Percentiles rank a stretch among this genome's conserved stretches.
These are phyloP conservation scores for Eupsittula cactorum DNA, from an alignment of 2,113 vertebrate species.

Conservation along the genomic window DNA sequence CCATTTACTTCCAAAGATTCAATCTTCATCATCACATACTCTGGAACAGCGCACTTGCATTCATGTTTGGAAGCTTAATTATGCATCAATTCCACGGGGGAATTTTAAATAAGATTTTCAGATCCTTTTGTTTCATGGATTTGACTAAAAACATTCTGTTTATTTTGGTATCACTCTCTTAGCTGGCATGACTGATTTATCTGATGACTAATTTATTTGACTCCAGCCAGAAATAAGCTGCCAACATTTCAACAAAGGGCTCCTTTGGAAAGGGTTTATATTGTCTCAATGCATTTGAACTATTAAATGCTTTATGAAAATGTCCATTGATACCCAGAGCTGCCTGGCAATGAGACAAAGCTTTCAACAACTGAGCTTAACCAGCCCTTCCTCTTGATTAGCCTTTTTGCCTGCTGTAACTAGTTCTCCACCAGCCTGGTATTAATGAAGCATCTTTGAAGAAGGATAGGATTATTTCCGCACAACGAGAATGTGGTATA, in stretches of 20 bases:
- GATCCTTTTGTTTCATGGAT: conserved; percentile 45
- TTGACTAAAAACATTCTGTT: conserved; percentile 44
- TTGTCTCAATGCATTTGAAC: conserved; percentile 4
- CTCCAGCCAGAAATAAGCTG: not conserved
- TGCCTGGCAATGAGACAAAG: not conserved
- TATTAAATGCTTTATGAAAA: conserved; percentile 10
- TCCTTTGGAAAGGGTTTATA: conserved; percentile 23
- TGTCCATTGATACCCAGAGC: not conserved
- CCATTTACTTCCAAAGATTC: conserved; percentile 45
- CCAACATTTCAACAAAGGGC: conserved; percentile 46
- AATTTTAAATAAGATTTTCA: conserved; percentile 51
- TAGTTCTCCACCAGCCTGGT: not conserved
- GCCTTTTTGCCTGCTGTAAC: not conserved
- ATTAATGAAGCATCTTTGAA: not conserved
- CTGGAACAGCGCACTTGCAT: conserved; percentile 15
- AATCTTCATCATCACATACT: not conserved
- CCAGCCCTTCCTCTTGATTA: not conserved
- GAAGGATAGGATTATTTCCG: not conserved
- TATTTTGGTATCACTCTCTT: conserved; percentile 45
- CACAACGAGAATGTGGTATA: not conserved
- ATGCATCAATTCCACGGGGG: conserved; percentile 24
- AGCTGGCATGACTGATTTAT: conserved; percentile 55
- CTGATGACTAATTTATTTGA: conserved; percentile 51
- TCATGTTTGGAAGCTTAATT: conserved; percentile 47
- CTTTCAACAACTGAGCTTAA: not conserved